These are phyloP conservation scores for Heliconius sara DNA, from an alignment of 2,888 invertebrate species.

Conservation along the genomic window DNA sequence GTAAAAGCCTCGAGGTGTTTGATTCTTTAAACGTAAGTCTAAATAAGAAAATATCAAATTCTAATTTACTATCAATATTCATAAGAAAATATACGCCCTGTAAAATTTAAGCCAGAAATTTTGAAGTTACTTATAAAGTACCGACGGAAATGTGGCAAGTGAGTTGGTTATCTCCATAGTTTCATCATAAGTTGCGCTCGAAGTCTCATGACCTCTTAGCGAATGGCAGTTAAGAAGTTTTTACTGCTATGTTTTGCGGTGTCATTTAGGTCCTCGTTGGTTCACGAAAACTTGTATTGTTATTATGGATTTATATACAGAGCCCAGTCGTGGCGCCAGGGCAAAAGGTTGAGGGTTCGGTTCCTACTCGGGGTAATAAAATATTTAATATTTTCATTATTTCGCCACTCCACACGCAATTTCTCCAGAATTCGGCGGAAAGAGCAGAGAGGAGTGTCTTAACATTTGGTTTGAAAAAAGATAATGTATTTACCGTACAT, in stretches of 20 bases:
- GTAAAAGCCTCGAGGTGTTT: too few relatives aligned
- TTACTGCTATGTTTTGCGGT: conserved; percentile 23
- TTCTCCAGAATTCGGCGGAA: too few relatives aligned
- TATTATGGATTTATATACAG: background rate
- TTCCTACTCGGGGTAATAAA: background rate
- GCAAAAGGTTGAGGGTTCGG: background rate
- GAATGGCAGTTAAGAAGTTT: conserved; percentile 28
- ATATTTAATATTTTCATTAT: background rate
- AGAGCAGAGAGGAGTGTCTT: too few relatives aligned
- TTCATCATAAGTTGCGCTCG: conserved; percentile 27
- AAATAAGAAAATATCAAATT: background rate
- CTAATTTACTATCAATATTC: background rate
- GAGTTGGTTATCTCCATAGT: conserved; percentile 24
- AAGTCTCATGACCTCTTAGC: conserved; percentile 28
- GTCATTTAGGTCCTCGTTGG: conserved; percentile 8
- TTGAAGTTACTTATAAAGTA: conserved; percentile 9
- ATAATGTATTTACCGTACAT: too few relatives aligned
- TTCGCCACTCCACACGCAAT: background rate
- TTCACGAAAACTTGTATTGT: conserved; percentile 10
- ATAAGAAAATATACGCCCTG: background rate
- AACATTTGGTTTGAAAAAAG: too few relatives aligned
- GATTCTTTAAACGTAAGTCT: background rate
- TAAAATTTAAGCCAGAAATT: conserved; percentile 21
- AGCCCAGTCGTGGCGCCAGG: background rate
- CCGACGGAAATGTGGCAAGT: conserved; percentile 5